Base-by-base conservation (phyloP, 2,888 invertebrate species). In the Apomyelois bistriatella region DNA sequence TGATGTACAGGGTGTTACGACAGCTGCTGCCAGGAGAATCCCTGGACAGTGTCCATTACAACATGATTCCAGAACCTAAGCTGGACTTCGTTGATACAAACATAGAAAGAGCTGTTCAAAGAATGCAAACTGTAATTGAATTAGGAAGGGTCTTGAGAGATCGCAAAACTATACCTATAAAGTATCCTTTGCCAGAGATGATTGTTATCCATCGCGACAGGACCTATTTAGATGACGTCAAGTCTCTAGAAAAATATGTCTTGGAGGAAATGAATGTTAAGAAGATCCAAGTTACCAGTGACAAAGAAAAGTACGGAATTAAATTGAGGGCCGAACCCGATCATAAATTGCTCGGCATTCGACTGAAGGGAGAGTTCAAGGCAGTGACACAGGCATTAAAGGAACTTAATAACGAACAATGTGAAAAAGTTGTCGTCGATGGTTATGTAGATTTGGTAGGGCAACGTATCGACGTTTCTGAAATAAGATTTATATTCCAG, bases 121-220 rank as follows among this genome's bases (percentile, higher is more conserved):
- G 95, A 63, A 98, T 99, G 98, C 99, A 99, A 89, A 93, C 94
- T 37, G 96, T 99, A 1, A 96, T 99, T 59, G 99, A 99, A 78
- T 86, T 99, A 30, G 99, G 98, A 0, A 93, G 99, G 60, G 94
- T 98, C 7, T 92, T 99, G 56, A 92, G 99, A 56, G 99, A 99
- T 76, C 92, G 98, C 43, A 96, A 97, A 78, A 98, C 97, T 1
- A 93, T 99, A 58, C 98, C 99, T 0, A 93, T 98, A 1, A 99
- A 99, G 91, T 99, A 99, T 87, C 99, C 99, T 0, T 87, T 99
- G 57, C 97, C 97, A 13, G 98, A 99, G 86, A 94, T 99, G 64
- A 94, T 99, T n/a, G 95, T 99, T 5, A 96, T 99, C 62, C 97
- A 98, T 77, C 95, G 96, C 62, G 96, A 97, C 68, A 82, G 91